Evolutionary conservation across 2,113 vertebrate genomes (phyloP), one percentile per base, ranked within the genome.

Genomic region (Mobula hypostoma): DNA sequence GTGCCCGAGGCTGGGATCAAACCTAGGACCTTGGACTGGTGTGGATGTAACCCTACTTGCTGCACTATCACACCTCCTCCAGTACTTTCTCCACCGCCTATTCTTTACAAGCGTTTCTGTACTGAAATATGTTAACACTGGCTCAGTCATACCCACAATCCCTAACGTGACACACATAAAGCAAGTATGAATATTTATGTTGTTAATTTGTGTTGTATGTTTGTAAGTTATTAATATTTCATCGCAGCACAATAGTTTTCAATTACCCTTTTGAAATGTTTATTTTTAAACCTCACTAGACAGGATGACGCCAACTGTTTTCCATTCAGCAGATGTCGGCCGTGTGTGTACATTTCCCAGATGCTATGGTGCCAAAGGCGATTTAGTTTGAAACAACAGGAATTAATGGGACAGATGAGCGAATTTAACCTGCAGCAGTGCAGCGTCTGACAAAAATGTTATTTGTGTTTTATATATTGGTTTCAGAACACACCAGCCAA

Each of bases 271-370:
- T 96, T 97, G 96, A 96, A 97, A 96, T 96, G 95, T 94, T 96
- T 96, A 96, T 48, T 72, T 85, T 94, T 29, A 72, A 96, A 97
- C 97, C 96, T 97, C 96, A 97, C 96, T 97, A 97, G 97, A 97
- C 97, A 97, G 96, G 96, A 96, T 97, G 97, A 97, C 97, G 97
- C 97, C 97, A 96, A 96, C 95, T 96, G 96, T 97, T 97, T 97
- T 97, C 97, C 96, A 97, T 96, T 96, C 95, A 98, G 96, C 97
- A 98, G 96, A 97, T 97, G 97, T 97, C 40, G 96, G 96, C 96
- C 96, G 96, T 97, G 96, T 97, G 96, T 97, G 97, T 96, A 96
- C 96, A 96, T 96, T 96, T 97, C 96, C 97, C 97, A 98, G 97
- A 98, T 97, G 96, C 97, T 96, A 95, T 95, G 95, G 96, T 96